phyloP scores from a whole-genome alignment of 2,113 vertebrate genomes.

The Rallus limicola region DNA sequence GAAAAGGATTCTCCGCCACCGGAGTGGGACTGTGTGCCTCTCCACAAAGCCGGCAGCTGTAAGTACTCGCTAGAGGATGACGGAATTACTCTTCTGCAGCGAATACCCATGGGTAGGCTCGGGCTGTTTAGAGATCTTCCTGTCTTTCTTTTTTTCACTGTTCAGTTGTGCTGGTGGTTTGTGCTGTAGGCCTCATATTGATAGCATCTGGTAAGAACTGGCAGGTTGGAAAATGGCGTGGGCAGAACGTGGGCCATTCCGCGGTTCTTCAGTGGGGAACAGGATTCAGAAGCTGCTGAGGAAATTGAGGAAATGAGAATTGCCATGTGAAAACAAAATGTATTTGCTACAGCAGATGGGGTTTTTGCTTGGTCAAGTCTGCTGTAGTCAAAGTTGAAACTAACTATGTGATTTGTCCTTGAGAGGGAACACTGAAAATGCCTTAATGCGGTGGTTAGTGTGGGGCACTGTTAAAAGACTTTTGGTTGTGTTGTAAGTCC shows the following conservation, averaged over 20 bases:
- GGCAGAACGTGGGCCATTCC: neutral
- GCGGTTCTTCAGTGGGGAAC: neutral
- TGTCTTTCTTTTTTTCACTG: neutral
- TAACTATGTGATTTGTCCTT: neutral
- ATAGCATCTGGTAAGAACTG: neutral
- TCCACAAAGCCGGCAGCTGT: conserved; percentile 86
- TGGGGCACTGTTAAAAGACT: neutral
- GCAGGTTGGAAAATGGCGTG: neutral
- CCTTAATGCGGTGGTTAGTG: neutral
- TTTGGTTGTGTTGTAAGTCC: neutral
- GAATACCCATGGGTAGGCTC: neutral
- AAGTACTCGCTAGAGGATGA: conserved; percentile 64
- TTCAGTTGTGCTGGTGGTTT: neutral
- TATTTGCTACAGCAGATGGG: neutral
- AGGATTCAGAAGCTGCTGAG: neutral
- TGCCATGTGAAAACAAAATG: neutral
- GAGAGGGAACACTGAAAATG: neutral
- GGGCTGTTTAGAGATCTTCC: neutral
- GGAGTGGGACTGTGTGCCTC: conserved; percentile 92
- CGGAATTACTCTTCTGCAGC: neutral
- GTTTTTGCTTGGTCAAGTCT: neutral
- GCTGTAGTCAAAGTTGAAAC: neutral
- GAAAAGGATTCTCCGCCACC: conserved; percentile 94
- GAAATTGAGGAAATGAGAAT: neutral
- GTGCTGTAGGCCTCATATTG: neutral